Percentiles rank a stretch among this genome's conserved stretches.
These are phyloP conservation scores for Chloroclysta siterata DNA, from an alignment of 2,888 invertebrate genomes.

Conservation along the genomic window DNA sequence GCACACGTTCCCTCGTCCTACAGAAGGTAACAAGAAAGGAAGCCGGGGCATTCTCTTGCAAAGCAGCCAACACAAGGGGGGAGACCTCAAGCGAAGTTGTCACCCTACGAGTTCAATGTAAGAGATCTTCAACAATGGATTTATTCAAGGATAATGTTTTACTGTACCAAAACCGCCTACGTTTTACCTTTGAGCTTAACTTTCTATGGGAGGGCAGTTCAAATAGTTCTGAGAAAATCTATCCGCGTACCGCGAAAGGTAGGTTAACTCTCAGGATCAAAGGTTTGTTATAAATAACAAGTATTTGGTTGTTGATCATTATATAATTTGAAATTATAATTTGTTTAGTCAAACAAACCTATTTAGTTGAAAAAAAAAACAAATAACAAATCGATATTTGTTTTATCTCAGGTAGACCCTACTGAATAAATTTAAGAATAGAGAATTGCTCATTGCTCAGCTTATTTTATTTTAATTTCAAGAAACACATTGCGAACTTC, in stretches of 20 bases:
- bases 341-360: no score
- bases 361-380: no score
- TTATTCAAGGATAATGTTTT: neutral
- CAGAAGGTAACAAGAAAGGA: slow-evolving; percentile 93
- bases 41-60: slow-evolving; percentile 93
- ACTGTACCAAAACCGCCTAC: neutral
- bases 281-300: neutral
- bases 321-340: no score
- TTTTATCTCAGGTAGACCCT: neutral
- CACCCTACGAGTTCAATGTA: slow-evolving; percentile 91
- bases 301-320: neutral
- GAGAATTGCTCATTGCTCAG: neutral
- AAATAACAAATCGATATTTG: no score
- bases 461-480: slow-evolving; percentile 12
- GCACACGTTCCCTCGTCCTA: slow-evolving; percentile 93
- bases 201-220: no score
- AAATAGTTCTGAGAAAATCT: neutral
- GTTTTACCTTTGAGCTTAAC: neutral
- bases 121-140: slow-evolving; percentile 73
- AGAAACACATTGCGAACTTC: slow-evolving; percentile 43
- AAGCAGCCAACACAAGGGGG: slow-evolving; percentile 92
- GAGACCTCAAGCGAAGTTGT: slow-evolving; percentile 92
- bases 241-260: neutral
- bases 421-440: neutral
- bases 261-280: neutral